phyloP scores from a whole-genome alignment of 35 echinoderm and acorn worm species.

The Lytechinus variegatus region DNA sequence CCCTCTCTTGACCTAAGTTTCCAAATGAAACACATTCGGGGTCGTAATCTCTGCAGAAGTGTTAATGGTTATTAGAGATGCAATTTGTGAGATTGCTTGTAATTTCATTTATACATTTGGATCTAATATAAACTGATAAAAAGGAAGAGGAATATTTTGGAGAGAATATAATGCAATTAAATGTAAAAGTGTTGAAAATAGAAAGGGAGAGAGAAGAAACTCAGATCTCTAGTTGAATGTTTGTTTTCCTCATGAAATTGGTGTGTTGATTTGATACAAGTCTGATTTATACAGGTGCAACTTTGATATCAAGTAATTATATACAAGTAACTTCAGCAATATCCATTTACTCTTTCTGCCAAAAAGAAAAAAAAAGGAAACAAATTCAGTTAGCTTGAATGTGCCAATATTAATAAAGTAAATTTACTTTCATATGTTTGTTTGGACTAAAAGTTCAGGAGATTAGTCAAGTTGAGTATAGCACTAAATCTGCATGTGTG shows the following conservation, averaged over 20 bases:
- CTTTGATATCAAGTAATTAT: not conserved
- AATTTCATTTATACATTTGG: too few species aligned
- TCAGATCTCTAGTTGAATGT: not conserved
- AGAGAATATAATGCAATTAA: not conserved
- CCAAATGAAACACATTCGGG: not conserved
- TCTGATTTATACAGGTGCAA: not conserved
- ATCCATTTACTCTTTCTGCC: not conserved
- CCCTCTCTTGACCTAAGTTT: not conserved
- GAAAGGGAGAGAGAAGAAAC: too few species aligned
- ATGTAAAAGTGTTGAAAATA: not conserved
- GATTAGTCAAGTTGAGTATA: not conserved
- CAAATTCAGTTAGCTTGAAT: not conserved
- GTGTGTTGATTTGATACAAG: not conserved
- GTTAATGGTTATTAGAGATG: too few species aligned
- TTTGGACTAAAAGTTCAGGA: not conserved
- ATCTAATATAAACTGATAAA: not conserved
- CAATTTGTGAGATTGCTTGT: too few species aligned
- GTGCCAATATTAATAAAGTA: not conserved
- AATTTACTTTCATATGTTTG: not conserved
- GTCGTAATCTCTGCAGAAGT: not conserved
- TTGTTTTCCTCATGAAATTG: not conserved
- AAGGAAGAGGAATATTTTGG: not conserved
- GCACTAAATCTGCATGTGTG: not conserved
- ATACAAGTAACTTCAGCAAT: not conserved
- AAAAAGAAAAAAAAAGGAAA: not conserved